Evolutionary conservation across 2,888 invertebrate species (phyloP).

Genomic region (Drosophila meridiana): DNA sequence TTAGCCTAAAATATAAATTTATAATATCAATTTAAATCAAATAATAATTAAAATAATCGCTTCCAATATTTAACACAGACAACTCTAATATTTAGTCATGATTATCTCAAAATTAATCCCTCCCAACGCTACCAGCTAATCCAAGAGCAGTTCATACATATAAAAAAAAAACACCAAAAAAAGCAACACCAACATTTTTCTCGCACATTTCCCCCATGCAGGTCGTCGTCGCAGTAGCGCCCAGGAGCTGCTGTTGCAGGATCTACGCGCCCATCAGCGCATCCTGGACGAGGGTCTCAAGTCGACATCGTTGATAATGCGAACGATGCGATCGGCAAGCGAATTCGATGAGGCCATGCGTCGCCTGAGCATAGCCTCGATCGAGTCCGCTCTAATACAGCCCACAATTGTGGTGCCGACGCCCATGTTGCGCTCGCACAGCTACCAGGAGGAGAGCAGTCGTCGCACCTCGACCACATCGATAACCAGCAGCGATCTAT

Average conservation of each 20-base stretch:
- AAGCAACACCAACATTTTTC: constrained; percentile 74
- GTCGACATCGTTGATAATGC: constrained; percentile 85
- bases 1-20: not conserved
- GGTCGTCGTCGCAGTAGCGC: constrained; percentile 71
- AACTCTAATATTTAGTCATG: constrained; percentile 8
- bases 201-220: constrained; percentile 69
- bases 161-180: constrained; percentile 18
- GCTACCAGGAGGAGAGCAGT: constrained; percentile 72
- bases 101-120: constrained; percentile 14
- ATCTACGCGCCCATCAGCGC: constrained; percentile 80
- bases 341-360: constrained; percentile 85
- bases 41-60: not conserved
- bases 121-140: constrained; percentile 25
- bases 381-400: constrained; percentile 74
- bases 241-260: constrained; percentile 78
- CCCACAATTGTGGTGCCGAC: constrained; percentile 74
- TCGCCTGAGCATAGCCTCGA: constrained; percentile 82
- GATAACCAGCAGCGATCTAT: constrained; percentile 62
- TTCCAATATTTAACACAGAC: not conserved
- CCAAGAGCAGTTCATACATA: constrained; percentile 35
- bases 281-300: constrained; percentile 83
- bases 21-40: not conserved
- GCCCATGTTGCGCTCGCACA: constrained; percentile 78
- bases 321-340: constrained; percentile 84
- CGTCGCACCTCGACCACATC: constrained; percentile 68